phyloP scores from a whole-genome alignment of 2,113 vertebrate species.

The Sarotherodon lohbergeri region DNA sequence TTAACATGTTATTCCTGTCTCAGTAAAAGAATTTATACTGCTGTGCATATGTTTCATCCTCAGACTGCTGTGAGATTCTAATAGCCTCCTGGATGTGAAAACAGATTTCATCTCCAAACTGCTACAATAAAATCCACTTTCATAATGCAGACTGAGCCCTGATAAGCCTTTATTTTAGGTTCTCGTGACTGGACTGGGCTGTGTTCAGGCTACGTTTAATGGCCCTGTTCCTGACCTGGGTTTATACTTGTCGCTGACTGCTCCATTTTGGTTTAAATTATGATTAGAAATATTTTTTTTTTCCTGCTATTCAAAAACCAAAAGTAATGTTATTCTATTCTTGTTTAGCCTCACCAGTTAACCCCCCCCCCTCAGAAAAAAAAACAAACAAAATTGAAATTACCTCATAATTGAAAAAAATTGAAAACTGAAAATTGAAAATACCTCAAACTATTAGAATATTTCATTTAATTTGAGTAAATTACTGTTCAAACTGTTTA shows the following conservation, averaged over 20 bases:
- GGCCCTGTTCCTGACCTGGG: neutral
- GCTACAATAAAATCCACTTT: neutral
- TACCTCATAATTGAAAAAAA: neutral
- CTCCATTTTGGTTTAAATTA: neutral
- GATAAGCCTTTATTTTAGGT: neutral
- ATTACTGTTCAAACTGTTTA: neutral
- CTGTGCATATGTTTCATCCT: neutral
- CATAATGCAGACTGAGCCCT: neutral
- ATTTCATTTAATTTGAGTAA: neutral
- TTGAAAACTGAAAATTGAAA: no score
- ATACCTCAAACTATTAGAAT: neutral
- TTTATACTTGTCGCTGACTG: neutral
- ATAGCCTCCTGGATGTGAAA: neutral
- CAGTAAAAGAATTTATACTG: neutral
- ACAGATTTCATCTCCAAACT: neutral
- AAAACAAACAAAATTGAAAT: neutral
- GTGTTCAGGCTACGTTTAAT: neutral
- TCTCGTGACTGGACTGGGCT: neutral
- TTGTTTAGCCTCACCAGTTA: neutral
- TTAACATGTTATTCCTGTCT: neutral
- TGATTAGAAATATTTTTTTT: fast-evolving
- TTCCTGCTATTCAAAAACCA: neutral
- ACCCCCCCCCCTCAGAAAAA: no score
- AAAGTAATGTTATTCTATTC: neutral
- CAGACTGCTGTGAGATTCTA: neutral